Evolutionary conservation across 2,113 vertebrate genomes (phyloP), one percentile per base, ranked within the genome.

Genomic region (Ammodramus savannarum): DNA sequence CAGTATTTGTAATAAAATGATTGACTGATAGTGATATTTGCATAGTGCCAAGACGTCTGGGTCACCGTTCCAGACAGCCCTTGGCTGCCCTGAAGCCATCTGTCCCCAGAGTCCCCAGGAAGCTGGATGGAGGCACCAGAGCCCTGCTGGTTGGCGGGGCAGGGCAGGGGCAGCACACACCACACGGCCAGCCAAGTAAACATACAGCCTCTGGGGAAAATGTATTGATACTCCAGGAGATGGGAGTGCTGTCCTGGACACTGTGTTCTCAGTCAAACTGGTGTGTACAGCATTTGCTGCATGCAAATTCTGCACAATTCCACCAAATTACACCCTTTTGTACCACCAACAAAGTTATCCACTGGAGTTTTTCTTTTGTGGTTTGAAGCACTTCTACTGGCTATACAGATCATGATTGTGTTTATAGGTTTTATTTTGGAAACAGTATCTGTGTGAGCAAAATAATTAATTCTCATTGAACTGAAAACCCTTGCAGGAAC

Each of bases 271-370:
- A 3, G 3, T 32, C 31, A 34, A 12, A 21, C 0, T 23, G 41
- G 9, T 43, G 57, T 59, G 57, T 10, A 31, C 54, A 55, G 31
- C 54, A 32, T 21, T 55, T 57, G 57, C 31, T 68, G 39, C 46
- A 19, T 41, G 77, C 7, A 32, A 46, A 19, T 17, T 7, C 36
- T 34, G 29, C 9, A 19, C 36, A 19, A 10, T 73, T 58, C n/a
- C 46, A 16, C 11, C n/a, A 36, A 13, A 29, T 32, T 0, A 0
- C 3, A 10, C 4, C 4, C 1, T 12, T 48, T 31, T 34, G 26
- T 36, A 13, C 19, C 25, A 10, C 21, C 43, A 23, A 7, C 9
- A 71, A 18, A 48, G 13, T 36, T 16, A 44, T 62, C 32, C 39
- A 1, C 26, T 13, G 2, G 7, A 44, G 7, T 12, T 69, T 49